A percentile compares a stretch with the other conserved stretches of the same genome.
Conservation (phyloP, 2,888 invertebrate species). For the Amiota mariae region DNA sequence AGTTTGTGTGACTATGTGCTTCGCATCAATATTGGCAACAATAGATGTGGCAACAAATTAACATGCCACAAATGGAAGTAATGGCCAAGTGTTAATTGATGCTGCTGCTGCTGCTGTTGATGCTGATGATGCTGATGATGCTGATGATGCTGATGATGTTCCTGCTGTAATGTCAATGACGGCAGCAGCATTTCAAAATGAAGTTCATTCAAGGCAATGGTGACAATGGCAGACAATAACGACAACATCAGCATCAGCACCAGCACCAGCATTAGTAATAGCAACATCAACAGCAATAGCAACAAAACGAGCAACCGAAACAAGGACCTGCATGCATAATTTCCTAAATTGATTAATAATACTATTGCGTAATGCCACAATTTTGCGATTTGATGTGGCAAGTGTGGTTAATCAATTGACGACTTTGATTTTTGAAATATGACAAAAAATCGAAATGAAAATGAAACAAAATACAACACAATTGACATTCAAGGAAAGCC, state of each 20-base stretch:
- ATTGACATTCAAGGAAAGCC: not conserved
- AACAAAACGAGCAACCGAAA: not conserved
- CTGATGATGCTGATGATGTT: too few species aligned
- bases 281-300: not conserved
- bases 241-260: not conserved
- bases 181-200: too few species aligned
- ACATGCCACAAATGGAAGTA: conserved; percentile 71
- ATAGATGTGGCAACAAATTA: conserved; percentile 72
- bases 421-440: not conserved
- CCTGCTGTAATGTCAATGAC: not conserved
- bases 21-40: conserved; percentile 60
- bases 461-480: not conserved
- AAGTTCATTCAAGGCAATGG: too few species aligned
- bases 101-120: conserved; percentile 4
- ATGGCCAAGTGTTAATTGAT: conserved; percentile 67
- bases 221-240: not conserved
- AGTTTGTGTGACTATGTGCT: conserved; percentile 39
- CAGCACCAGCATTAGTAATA: not conserved
- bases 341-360: conserved; percentile 20
- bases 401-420: too few species aligned
- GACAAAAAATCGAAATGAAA: not conserved
- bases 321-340: conserved; percentile 1
- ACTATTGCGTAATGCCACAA: conserved; percentile 20
- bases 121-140: too few species aligned
- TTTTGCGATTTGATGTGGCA: not conserved